Base-by-base conservation (phyloP, 1,140 invertebrate genomes). In the Drusus annulatus region DNA sequence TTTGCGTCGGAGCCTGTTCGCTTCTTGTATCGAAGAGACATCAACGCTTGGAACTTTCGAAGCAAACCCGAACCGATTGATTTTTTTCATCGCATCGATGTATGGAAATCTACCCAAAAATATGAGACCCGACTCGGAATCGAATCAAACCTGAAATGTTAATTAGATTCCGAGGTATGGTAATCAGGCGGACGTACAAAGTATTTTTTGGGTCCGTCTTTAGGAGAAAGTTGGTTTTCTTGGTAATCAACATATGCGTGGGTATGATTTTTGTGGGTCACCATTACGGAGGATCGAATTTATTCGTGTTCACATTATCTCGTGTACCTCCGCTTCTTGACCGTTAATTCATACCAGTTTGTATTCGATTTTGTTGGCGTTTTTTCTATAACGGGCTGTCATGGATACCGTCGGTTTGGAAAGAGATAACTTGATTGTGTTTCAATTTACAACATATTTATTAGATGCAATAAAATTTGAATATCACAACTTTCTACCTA, bases 191-290 rank as follows among this genome's bases (percentile, higher is more conserved):
- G 62, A 21, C 15, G 25, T 28, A 65, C 62, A 5, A 28, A 65
- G 62, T 16, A n/a, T 65, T 65, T 65, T 65, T 65, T 65, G n/a
- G 25, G 62, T 21, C 56, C 56, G 17, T 15, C 62, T 65, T 65
- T 31, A n/a, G 62, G 62, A 65, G 62, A 65, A 65, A 65, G 62
- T 65, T 65, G 25, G 28, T 65, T 65, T 65, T 65, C 62, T 65
- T n/a, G 62, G 62, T 28, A 25, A 65, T 65, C 62, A n/a, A 21
- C 62, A 60, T 60, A 60, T 60, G 62, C 62, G 62, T 65, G 62
- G 21, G 60, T 31, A 16, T 3, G 62, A 25, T 65, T 31, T 65
- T 65, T 65, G 62, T 65, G 28, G 62, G 62, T 65, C 62, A 65
- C 23, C 36, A 65, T 28, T 25, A 13, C 21, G 25, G 21, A 25